phyloP scores from a whole-genome alignment of 1,140 invertebrate genomes.

The Drosophila trapezifrons region DNA sequence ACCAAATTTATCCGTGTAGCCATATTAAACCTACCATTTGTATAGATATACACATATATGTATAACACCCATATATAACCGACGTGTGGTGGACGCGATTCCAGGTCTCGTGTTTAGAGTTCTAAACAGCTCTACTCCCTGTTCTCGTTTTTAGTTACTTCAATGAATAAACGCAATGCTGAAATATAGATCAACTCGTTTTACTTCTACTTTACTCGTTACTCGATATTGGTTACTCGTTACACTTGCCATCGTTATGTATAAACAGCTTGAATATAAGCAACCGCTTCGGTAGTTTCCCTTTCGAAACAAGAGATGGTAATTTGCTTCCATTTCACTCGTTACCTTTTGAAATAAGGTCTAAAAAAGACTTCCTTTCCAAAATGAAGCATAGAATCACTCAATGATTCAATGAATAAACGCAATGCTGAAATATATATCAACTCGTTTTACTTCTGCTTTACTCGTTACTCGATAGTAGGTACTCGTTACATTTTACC shows the following conservation, averaged over 20 bases:
- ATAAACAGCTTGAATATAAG: too few species aligned
- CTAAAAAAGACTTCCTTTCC: too few species aligned
- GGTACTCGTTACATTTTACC: too few species aligned
- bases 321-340: too few species aligned
- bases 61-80: constrained; percentile 7
- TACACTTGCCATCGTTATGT: neutral
- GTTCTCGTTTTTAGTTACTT: constrained; percentile 36
- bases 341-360: too few species aligned
- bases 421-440: constrained; percentile 25
- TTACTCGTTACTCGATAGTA: constrained; percentile 1
- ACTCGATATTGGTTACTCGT: too few species aligned
- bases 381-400: neutral
- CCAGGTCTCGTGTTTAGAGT: constrained; percentile 5
- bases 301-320: too few species aligned
- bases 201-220: neutral
- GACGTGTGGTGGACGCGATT: constrained; percentile 4
- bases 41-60: neutral
- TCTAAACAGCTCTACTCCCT: neutral
- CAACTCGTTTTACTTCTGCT: neutral
- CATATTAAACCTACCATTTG: constrained; percentile 15
- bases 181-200: constrained; percentile 15
- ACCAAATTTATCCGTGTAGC: constrained; percentile 28
- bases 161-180: constrained; percentile 34
- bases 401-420: constrained; percentile 33
- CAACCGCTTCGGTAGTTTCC: neutral